Conservation (phyloP, 2,797 vertebrate genomes). For the Aldrovandia affinis region DNA sequence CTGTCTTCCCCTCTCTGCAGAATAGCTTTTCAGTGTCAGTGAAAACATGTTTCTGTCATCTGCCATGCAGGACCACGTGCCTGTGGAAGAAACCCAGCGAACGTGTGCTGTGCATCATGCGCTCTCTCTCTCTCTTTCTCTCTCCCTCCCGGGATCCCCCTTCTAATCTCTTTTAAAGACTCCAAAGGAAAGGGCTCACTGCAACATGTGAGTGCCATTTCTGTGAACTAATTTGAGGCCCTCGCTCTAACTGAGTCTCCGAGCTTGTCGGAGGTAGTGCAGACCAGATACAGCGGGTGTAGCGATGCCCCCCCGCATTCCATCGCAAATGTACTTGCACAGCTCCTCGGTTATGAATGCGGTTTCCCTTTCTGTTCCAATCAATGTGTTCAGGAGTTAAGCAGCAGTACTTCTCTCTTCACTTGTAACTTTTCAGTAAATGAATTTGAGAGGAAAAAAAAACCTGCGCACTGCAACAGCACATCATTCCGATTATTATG, state of each 20-base stretch:
- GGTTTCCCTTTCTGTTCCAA: not conserved
- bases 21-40: constrained; percentile 8
- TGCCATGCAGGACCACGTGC: not conserved
- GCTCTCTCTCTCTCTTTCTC: not conserved
- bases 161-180: constrained; percentile 28
- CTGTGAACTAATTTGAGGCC: not conserved
- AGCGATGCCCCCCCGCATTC: too few relatives aligned
- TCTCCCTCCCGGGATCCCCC: not conserved
- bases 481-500: too few relatives aligned
- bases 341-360: not conserved
- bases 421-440: constrained; percentile 17
- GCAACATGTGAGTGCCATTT: not conserved
- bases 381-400: not conserved
- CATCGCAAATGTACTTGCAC: not conserved
- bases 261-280: not conserved
- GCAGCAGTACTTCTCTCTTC: not conserved
- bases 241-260: not conserved
- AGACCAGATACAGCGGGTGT: too few relatives aligned
- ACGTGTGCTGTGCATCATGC: not conserved
- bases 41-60: constrained; percentile 19
- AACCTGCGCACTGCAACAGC: not conserved
- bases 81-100: not conserved
- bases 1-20: not conserved
- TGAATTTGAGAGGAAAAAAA: not conserved
- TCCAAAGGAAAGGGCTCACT: not conserved